phyloP scores from a whole-genome alignment of 1,140 invertebrate genomes.

The Thaumetopoea pityocampa region DNA sequence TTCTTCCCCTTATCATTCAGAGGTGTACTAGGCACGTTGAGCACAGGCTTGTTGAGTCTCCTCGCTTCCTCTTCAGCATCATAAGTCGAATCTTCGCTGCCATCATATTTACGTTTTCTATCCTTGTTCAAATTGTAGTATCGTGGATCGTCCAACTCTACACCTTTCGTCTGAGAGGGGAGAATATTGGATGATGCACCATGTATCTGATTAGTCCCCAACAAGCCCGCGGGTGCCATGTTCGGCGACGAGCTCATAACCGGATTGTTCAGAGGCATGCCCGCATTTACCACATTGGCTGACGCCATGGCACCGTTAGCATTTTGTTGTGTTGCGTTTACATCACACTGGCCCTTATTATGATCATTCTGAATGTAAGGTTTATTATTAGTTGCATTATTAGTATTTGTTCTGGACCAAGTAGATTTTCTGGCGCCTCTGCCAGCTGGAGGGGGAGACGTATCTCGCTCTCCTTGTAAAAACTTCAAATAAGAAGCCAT shows the following conservation, averaged over 20 bases:
- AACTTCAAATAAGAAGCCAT: constrained; percentile 91
- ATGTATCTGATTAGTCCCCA: constrained; percentile 52
- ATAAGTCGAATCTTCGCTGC: constrained; percentile 79
- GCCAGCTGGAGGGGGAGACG: constrained; percentile 83
- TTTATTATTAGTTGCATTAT: constrained; percentile 57
- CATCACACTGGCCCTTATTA: constrained; percentile 50
- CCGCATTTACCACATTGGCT: constrained; percentile 43
- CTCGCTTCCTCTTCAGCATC: constrained; percentile 79
- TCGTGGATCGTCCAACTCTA: constrained; percentile 80
- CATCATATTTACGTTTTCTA: constrained; percentile 82
- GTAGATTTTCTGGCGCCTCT: constrained; percentile 80
- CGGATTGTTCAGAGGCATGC: constrained; percentile 52
- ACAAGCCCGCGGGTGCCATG: constrained; percentile 50
- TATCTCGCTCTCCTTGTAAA: constrained; percentile 87
- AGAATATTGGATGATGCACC: constrained; percentile 54
- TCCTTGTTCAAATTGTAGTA: constrained; percentile 86
- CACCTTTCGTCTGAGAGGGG: constrained; percentile 54
- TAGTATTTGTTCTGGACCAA: constrained; percentile 77
- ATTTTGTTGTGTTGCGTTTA: constrained; percentile 47
- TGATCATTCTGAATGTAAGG: constrained; percentile 55
- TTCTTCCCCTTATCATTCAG: constrained; percentile 62
- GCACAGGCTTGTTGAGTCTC: constrained; percentile 67
- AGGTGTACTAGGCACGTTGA: constrained; percentile 76
- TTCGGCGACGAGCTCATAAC: constrained; percentile 48
- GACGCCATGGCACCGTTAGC: constrained; percentile 66